Base-by-base conservation (phyloP, 2,888 invertebrate genomes). In the Sinhomidia bicolor region DNA sequence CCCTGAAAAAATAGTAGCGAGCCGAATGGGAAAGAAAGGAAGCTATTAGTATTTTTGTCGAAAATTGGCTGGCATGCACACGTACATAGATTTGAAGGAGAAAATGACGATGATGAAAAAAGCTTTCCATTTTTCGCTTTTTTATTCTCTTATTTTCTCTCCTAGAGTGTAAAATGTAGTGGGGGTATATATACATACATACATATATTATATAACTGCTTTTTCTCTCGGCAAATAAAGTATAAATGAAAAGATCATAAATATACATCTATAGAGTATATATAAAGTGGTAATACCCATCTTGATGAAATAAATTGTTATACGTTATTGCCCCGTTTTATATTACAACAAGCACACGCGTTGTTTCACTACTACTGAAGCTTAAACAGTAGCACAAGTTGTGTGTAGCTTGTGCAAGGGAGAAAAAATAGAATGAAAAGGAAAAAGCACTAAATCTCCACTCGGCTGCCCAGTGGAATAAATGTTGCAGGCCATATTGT, bases 221-320 rank as follows among this genome's bases (percentile, higher is more conserved):
- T 29, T 23, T 62, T 26, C 12, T 1, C 9, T 10, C 62, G 2
- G 47, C 3, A 47, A 47, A 47, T 41, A 10, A 29, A 14, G 14
- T 2, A 7, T 20, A 62, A 62, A 62, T 57, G 29, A 62, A 60
- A 23, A 6, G 23, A 20, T 14, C 57, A n/a, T 12, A 12, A 62
- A 1, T 14, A n/a, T 62, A 29, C 14, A 29, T 20, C n/a, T n/a
- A 62, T n/a, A 14, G 17, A 29, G 10, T 23, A 2, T 20, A 57
- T 36, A 68, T 57, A 71, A 71, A 71, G 71, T 71, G 44, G 44
- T 71, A 71, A 71, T 71, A 71, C 44, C 44, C 71, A 71, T 71
- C 71, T 71, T 44, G 71, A 32, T 57, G 78, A 32, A 78, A 54
- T 57, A 51, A 51, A 78, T 57, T 29, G 78, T 57, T 54, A 17